Conservation (phyloP, 2,888 invertebrate species). For the Drosophila conformis region DNA sequence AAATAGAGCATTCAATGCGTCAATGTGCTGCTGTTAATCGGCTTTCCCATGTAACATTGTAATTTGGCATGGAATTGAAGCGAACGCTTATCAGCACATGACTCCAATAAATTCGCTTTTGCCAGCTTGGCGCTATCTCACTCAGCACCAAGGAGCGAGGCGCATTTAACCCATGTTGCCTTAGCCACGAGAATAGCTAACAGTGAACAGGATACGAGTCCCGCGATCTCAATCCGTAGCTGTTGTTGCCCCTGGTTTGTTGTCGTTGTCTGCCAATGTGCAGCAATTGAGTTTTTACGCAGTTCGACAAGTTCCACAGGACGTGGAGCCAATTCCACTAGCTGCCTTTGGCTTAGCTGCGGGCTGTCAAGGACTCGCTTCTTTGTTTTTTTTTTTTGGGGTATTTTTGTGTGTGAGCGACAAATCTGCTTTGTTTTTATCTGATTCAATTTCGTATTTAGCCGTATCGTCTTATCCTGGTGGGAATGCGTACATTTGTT, state of each 20-base stretch:
- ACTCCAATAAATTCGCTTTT: constrained; percentile 79
- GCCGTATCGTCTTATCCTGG: constrained; percentile 73
- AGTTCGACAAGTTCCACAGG: constrained; percentile 69
- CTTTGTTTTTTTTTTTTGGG: constrained; percentile 24
- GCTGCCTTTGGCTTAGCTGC: constrained; percentile 59
- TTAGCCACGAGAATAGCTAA: constrained; percentile 20
- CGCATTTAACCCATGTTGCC: constrained; percentile 63
- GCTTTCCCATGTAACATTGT: constrained; percentile 63
- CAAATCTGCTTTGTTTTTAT: constrained; percentile 82
- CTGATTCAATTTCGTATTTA: constrained; percentile 77
- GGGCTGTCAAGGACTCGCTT: constrained; percentile 52
- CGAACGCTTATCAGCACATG: constrained; percentile 74
- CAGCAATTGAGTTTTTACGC: constrained; percentile 80
- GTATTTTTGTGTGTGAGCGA: constrained; percentile 49
- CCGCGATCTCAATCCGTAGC: constrained; percentile 55
- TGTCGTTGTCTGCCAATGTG: constrained; percentile 51
- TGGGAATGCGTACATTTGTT: constrained; percentile 78
- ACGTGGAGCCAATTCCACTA: constrained; percentile 44
- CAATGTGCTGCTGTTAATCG: constrained; percentile 18
- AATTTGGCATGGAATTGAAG: constrained; percentile 76
- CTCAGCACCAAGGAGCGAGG: constrained; percentile 45
- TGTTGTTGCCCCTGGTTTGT: constrained; percentile 24
- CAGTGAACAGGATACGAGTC: constrained; percentile 4
- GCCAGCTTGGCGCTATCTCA: constrained; percentile 70
- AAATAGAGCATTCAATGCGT: constrained; percentile 30